These are phyloP conservation scores for Ephestia elutella DNA, from an alignment of 1,140 invertebrate species.

Conservation along the genomic window DNA sequence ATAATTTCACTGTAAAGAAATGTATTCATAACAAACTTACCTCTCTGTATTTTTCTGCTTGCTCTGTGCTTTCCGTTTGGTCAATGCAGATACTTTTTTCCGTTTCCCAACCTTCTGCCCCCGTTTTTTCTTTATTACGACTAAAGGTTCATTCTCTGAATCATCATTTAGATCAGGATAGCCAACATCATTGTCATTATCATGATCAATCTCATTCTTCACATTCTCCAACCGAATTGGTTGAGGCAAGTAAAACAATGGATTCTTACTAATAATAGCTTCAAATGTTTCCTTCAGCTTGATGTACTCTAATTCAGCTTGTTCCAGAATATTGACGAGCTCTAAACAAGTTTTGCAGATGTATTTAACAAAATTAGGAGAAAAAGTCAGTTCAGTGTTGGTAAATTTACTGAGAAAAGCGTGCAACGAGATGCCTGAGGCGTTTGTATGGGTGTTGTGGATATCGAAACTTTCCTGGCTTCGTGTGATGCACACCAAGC, in stretches of 20 bases:
- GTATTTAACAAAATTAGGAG: constrained; percentile 32
- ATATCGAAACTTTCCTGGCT: constrained; percentile 40
- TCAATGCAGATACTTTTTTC: constrained; percentile 34
- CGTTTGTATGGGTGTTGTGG: constrained; percentile 33
- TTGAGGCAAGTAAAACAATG: constrained; percentile 39
- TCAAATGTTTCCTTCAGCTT: constrained; percentile 60
- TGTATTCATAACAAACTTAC: constrained; percentile 3
- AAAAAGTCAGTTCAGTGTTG: constrained; percentile 27
- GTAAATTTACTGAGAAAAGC: constrained; percentile 47
- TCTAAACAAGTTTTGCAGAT: constrained; percentile 58
- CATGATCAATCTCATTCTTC: constrained; percentile 37
- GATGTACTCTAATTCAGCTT: constrained; percentile 53
- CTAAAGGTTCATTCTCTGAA: constrained; percentile 67
- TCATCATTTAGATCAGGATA: constrained; percentile 25
- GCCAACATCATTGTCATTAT: constrained; percentile 11
- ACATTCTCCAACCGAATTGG: constrained; percentile 30
- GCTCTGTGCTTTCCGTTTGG: constrained; percentile 30
- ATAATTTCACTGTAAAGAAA: neutral
- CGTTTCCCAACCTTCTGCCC: constrained; percentile 42
- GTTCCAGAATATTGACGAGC: constrained; percentile 55
- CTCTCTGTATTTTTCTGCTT: constrained; percentile 17
- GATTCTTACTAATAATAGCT: constrained; percentile 57
- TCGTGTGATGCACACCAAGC: constrained; percentile 44
- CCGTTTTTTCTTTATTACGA: constrained; percentile 51
- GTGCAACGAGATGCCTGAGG: constrained; percentile 40